Base-by-base conservation (phyloP, 2,888 invertebrate species). In the Orchestes rusci region DNA sequence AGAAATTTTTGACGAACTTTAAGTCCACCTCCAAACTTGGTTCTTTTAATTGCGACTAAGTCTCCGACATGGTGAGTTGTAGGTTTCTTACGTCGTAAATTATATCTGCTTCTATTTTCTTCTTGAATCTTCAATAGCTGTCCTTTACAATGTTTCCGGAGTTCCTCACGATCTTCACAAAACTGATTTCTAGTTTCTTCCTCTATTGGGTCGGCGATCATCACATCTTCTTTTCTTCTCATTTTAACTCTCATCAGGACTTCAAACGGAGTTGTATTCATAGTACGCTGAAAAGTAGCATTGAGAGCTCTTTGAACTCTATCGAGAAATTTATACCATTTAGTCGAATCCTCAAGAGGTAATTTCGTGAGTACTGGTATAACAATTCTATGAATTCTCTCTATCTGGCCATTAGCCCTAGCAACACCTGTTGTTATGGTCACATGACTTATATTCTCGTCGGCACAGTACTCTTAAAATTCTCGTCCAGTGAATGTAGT, bases 321-420 rank as follows among this genome's bases (percentile, higher is more conserved):
- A n/a, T n/a, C n/a, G n/a, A n/a, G n/a, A n/a, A n/a, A n/a, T n/a
- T n/a, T n/a, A n/a, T n/a, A n/a, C n/a, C n/a, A n/a, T n/a, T n/a
- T n/a, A n/a, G n/a, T n/a, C n/a, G n/a, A n/a, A n/a, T n/a, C n/a
- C n/a, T n/a, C n/a, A n/a, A n/a, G n/a, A n/a, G n/a, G n/a, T n/a
- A n/a, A n/a, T 37, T 49, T 41, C 4, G 39, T 44, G 3, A 37
- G 27, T 13, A 47, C 50, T 16, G 43, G 29, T 5, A 47, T 43
- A 10, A 50, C 47, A 16, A 43, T 43, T 4, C 31, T 5, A 17
- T 41, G 47, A 7, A 62, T 49, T 8, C 62, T 44, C 30, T 64
- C 61, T 1, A 60, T 60, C 43, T 65, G 64, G 1, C 65, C 64
- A 42, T 66, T 66, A 10, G 61, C 59, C 27, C 64, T 41, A 4